phyloP scores from a whole-genome alignment of 2,797 vertebrate genomes.

The Avahi laniger region DNA sequence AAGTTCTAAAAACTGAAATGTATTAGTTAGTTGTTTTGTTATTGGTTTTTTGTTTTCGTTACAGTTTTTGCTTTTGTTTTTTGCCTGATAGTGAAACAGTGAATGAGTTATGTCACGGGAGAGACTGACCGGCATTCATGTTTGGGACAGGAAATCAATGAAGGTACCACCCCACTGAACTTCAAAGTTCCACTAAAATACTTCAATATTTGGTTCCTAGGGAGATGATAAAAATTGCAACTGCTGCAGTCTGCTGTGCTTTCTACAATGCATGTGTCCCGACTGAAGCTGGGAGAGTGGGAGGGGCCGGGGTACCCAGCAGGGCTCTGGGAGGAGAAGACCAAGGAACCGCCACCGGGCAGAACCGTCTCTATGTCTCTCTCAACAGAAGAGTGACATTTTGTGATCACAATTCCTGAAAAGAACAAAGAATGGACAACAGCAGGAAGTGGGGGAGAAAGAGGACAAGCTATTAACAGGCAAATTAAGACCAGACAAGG shows the following conservation, averaged over 20 bases:
- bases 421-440: conserved; percentile 24
- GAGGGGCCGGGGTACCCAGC: neutral
- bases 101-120: neutral
- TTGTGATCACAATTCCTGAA: conserved; percentile 3
- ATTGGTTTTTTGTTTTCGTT: neutral
- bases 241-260: neutral
- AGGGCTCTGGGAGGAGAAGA: neutral
- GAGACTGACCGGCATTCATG: neutral
- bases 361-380: neutral
- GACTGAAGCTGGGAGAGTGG: neutral
- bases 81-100: neutral
- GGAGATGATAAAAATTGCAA: neutral
- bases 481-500: conserved; percentile 58
- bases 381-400: neutral
- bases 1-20: neutral
- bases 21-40: neutral
- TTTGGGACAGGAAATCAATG: neutral
- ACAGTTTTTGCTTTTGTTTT: neutral
- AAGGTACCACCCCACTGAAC: neutral
- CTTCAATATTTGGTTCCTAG: neutral
- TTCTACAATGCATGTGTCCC: neutral
- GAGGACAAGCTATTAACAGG: conserved; percentile 46
- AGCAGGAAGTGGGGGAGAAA: neutral
- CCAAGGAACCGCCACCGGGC: neutral
- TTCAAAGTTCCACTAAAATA: neutral